Evolutionary conservation across 2,888 invertebrate genomes (phyloP), one percentile per base, ranked within the genome.

Genomic region (Sturmia bella): DNA sequence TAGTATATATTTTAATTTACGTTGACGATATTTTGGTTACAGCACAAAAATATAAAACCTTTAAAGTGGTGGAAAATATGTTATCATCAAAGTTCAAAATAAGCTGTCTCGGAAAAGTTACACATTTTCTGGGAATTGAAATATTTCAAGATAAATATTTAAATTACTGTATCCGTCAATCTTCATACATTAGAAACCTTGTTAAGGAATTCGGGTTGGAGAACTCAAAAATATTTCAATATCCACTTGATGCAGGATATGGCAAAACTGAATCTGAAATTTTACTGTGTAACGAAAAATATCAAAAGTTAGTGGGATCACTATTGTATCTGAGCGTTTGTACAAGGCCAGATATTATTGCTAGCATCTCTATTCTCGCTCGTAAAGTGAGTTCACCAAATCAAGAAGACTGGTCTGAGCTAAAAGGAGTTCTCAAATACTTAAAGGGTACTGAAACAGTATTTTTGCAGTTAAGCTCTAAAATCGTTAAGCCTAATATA

Each of bases 371-470:
- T 43, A 61, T 61, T 43, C 15, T 61, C 24, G 61, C 24, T 21
- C 27, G 45, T 43, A 45, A 61, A 24, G 27, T 43, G 41, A 19
- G 41, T 24, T 41, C 3, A 19, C 24, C 59, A 4, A 59, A 43
- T 59, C 21, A 59, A 59, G 41, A 39, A n/a, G 41, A 41, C 41
- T 41, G 41, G 57, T 21, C 19, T n/a, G 41, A 59, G 41, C 19
- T 59, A 19, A 59, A 61, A 24, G 3, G 21, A 39, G 13, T 21
- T 13, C 7, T 39, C 21, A 39, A 32, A 7, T 57, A 13, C n/a
- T n/a, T n/a, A n/a, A n/a, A n/a, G n/a, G n/a, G n/a, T n/a, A n/a
- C n/a, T n/a, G n/a, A n/a, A n/a, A n/a, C n/a, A n/a, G n/a, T n/a
- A n/a, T n/a, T n/a, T n/a, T n/a, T n/a, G n/a, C n/a, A n/a, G n/a